Conservation (phyloP, 2,888 invertebrate species). For the Cacoxenus indagator region DNA sequence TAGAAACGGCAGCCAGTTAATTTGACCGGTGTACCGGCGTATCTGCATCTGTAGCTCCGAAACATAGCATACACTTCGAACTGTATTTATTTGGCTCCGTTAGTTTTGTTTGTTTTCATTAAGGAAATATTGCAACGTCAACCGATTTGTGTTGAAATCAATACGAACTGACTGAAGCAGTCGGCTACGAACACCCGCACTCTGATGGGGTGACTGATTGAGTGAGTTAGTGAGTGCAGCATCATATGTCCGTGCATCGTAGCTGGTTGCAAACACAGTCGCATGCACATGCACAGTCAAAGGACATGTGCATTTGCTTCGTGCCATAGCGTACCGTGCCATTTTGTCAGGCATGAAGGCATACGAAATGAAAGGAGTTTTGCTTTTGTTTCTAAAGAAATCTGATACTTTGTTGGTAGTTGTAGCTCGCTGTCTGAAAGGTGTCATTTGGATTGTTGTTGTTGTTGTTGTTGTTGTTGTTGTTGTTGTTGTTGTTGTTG, state of each 20-base stretch:
- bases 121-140: conserved; percentile 62
- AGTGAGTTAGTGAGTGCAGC: conserved; percentile 42
- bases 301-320: conserved; percentile 63
- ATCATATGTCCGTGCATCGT: neutral
- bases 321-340: neutral
- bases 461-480: conserved; percentile 21
- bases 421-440: conserved; percentile 52
- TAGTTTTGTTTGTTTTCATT: conserved; percentile 49
- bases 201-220: conserved; percentile 62
- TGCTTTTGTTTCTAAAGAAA: conserved; percentile 53
- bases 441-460: conserved; percentile 55
- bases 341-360: neutral
- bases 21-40: neutral
- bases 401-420: conserved; percentile 47
- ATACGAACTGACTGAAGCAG: too few species aligned
- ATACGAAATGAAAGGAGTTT: conserved; percentile 54
- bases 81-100: neutral
- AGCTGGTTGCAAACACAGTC: conserved; percentile 25
- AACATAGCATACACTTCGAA: neutral
- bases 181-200: conserved; percentile 25
- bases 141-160: conserved; percentile 52
- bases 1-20: conserved; percentile 24
- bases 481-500: conserved; percentile 18
- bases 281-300: conserved; percentile 33
- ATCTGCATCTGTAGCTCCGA: conserved; percentile 9